These are phyloP conservation scores for Macrocentrus cingulum DNA, from an alignment of 1,140 invertebrate genomes.

Conservation along the genomic window DNA sequence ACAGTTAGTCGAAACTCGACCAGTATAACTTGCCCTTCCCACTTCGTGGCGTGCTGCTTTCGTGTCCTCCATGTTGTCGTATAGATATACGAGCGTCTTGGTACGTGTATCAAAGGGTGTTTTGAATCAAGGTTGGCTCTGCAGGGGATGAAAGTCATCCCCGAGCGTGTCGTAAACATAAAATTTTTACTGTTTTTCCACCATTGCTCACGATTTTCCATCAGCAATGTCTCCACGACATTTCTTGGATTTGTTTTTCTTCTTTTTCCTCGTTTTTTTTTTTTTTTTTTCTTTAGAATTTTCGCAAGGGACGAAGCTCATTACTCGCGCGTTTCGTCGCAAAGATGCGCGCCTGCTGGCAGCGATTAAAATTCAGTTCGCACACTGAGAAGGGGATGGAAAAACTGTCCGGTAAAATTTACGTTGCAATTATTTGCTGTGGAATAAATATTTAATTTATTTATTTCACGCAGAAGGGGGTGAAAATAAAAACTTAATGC, in stretches of 20 bases:
- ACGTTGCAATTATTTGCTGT: not conserved
- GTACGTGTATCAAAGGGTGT: slow-evolving; percentile 27
- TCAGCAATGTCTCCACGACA: slow-evolving; percentile 20
- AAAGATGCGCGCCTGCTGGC: slow-evolving; percentile 8
- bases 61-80: not conserved
- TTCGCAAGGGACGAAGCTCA: slow-evolving; percentile 29
- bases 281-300: not conserved
- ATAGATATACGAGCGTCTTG: slow-evolving; percentile 3
- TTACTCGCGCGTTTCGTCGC: slow-evolving; percentile 22
- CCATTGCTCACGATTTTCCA: slow-evolving; percentile 31
- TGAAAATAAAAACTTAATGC: not conserved
- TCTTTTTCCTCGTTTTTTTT: not conserved
- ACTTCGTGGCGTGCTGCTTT: not conserved
- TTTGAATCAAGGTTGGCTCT: slow-evolving; percentile 21
- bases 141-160: not conserved
- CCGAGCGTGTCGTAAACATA: slow-evolving; percentile 26
- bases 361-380: slow-evolving; percentile 36
- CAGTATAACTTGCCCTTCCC: not conserved
- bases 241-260: slow-evolving; percentile 4
- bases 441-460: slow-evolving; percentile 1
- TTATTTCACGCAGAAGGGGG: not conserved
- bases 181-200: slow-evolving; percentile 30
- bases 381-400: not conserved
- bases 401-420: slow-evolving; percentile 18
- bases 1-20: slow-evolving; percentile 10